These are phyloP conservation scores for Gymnosoma rotundatum DNA, from an alignment of 2,888 invertebrate species.

Conservation along the genomic window DNA sequence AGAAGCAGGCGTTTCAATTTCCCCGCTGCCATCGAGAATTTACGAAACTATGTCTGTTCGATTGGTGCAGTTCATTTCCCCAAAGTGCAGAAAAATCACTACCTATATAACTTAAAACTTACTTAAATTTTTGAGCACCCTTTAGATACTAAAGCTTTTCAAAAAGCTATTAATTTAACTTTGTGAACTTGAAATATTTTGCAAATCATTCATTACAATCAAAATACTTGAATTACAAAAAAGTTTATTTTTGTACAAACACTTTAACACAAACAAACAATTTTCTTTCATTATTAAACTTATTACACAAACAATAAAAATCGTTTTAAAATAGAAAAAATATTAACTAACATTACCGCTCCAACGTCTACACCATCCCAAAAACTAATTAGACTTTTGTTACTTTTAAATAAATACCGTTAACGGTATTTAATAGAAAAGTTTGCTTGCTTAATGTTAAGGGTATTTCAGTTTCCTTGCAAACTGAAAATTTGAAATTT, in stretches of 20 bases:
- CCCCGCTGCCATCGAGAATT: no score
- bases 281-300: background rate
- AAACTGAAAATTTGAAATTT: constrained; percentile 76
- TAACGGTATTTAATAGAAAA: constrained; percentile 72
- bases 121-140: no score
- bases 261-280: no score
- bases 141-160: no score
- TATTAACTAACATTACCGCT: background rate
- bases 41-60: no score
- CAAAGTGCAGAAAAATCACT: no score
- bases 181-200: no score
- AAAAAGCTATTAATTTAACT: no score
- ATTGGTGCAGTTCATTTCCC: no score
- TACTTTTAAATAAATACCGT: constrained; percentile 74
- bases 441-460: constrained; percentile 68
- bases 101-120: no score
- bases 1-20: no score
- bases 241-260: no score
- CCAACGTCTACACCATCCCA: background rate
- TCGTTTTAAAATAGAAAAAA: background rate
- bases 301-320: constrained; percentile 56
- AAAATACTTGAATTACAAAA: background rate
- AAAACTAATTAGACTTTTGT: constrained; percentile 1
- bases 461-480: constrained; percentile 76
- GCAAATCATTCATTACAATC: constrained; percentile 82